Evolutionary conservation across 2,113 vertebrate species (phyloP).

Genomic region (Lichenostomus cassidix): DNA sequence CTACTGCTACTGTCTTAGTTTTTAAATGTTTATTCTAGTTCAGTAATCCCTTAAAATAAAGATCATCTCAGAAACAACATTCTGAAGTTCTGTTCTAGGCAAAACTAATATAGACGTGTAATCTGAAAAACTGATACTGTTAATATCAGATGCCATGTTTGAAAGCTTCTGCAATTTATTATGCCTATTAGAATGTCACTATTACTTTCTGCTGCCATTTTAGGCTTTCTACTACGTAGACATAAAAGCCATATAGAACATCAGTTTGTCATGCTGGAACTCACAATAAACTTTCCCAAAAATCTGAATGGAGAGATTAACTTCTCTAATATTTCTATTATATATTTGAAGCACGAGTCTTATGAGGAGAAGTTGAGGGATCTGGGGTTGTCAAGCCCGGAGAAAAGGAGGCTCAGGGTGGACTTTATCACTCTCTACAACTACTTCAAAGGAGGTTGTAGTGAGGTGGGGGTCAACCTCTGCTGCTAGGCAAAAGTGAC

Average conservation of each 20-base stretch:
- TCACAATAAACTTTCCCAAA: background rate
- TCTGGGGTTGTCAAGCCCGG: background rate
- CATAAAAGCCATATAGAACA: background rate
- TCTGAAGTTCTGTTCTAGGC: background rate
- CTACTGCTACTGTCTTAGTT: background rate
- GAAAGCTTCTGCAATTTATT: background rate
- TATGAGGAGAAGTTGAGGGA: background rate
- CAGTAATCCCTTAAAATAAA: background rate
- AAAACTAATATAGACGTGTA: background rate
- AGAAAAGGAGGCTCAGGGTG: background rate
- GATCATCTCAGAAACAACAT: background rate
- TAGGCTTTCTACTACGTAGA: background rate
- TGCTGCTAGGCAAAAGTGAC: background rate
- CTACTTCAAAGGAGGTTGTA: background rate
- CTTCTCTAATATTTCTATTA: background rate
- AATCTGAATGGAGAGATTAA: background rate
- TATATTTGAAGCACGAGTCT: background rate
- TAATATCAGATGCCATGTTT: background rate
- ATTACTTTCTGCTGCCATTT: background rate
- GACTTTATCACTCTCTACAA: background rate
- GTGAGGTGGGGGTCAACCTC: background rate
- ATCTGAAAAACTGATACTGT: background rate
- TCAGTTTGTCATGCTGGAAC: background rate
- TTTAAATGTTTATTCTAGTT: background rate
- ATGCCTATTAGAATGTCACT: background rate